Percentiles rank a stretch among this genome's conserved stretches.
phyloP scores from a whole-genome alignment of 2,113 vertebrate genomes.

The Mormyrus iriodes region DNA sequence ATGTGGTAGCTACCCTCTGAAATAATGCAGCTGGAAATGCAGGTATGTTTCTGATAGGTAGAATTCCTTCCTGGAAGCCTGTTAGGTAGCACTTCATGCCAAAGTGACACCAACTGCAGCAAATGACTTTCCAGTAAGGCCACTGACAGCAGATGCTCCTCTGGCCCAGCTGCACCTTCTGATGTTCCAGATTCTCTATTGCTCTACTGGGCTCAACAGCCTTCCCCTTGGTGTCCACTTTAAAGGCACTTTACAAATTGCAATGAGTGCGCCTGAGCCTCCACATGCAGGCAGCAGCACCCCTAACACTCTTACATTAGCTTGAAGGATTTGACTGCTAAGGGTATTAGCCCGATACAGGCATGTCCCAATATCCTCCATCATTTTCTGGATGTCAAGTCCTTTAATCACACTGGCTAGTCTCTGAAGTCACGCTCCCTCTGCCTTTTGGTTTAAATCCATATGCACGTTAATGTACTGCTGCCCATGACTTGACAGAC shows the following conservation, averaged over 20 bases:
- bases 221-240: background rate
- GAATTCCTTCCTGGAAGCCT: background rate
- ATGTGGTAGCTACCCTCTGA: background rate
- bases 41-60: background rate
- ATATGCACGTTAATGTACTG: background rate
- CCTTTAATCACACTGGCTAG: background rate
- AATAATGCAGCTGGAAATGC: background rate
- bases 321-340: background rate
- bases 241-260: background rate
- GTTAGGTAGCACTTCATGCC: background rate
- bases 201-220: background rate
- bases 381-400: slow-evolving; percentile 24
- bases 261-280: background rate
- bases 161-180: background rate
- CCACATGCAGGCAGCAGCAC: background rate
- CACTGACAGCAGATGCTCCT: background rate
- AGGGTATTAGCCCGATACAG: background rate
- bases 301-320: background rate
- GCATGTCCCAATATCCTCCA: slow-evolving; percentile 32
- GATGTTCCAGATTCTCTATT: background rate
- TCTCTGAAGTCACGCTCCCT: background rate
- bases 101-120: background rate
- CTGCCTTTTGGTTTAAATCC: background rate
- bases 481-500: background rate
- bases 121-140: background rate